These are phyloP conservation scores for Electrona antarctica DNA, from an alignment of 2,113 vertebrate genomes.

Conservation along the genomic window DNA sequence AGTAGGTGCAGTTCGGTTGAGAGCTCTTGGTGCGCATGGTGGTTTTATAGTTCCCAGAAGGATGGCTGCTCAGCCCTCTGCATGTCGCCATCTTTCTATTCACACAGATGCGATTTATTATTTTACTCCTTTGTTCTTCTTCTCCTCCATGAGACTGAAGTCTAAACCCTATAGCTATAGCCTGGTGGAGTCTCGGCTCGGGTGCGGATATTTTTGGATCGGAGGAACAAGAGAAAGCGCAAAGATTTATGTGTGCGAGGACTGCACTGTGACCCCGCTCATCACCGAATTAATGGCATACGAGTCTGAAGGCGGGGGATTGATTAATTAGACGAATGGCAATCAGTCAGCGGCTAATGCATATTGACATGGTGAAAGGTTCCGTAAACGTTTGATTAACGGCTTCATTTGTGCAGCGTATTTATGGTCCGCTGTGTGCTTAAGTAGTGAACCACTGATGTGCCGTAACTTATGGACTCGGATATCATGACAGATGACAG, in stretches of 20 bases:
- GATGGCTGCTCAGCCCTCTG: background rate
- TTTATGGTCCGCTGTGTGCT: constrained; percentile 63
- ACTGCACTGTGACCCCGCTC: constrained; percentile 56
- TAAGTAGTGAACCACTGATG: constrained; percentile 57
- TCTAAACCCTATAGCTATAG: background rate
- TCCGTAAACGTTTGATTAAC: constrained; percentile 75
- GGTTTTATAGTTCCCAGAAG: background rate
- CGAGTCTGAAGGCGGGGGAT: constrained; percentile 67
- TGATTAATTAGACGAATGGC: constrained; percentile 80
- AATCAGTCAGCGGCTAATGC: constrained; percentile 80
- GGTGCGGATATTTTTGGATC: constrained; percentile 51
- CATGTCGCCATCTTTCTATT: background rate
- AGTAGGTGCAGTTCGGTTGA: too few relatives aligned
- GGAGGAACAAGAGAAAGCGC: constrained; percentile 18
- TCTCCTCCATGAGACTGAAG: background rate
- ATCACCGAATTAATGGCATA: constrained; percentile 69
- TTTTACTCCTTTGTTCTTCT: background rate
- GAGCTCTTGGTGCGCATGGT: background rate
- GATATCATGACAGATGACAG: constrained; percentile 50
- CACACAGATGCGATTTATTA: too few relatives aligned
- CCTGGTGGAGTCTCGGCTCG: too few relatives aligned
- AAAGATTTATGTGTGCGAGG: constrained; percentile 58
- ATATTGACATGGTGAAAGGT: constrained; percentile 77
- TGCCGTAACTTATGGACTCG: constrained; percentile 42
- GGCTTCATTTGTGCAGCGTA: constrained; percentile 68